Evolutionary conservation across 2,888 invertebrate genomes (phyloP).

Genomic region (Drosophila limbata): DNA sequence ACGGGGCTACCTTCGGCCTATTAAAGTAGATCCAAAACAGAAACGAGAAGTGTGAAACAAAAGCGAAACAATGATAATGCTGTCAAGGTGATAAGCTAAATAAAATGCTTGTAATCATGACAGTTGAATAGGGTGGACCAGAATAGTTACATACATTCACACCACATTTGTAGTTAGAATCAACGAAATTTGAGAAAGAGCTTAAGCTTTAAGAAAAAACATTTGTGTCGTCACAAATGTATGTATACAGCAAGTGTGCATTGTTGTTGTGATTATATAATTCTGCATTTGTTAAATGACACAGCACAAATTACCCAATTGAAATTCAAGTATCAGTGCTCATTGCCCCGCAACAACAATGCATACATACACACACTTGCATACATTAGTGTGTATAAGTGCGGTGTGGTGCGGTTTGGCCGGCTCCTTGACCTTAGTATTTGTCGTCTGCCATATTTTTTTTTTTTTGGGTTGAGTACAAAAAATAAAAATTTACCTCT

Average conservation of each 20-base stretch:
- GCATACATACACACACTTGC: not conserved
- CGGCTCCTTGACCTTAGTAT: slow-evolving; percentile 69
- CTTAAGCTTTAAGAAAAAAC: not conserved
- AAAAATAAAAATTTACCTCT: slow-evolving; percentile 87
- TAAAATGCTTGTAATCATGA: slow-evolving; percentile 31
- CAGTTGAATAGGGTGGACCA: not conserved
- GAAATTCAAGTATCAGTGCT: slow-evolving; percentile 41
- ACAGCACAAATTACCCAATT: slow-evolving; percentile 51
- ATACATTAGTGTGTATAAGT: not conserved
- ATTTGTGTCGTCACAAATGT: not conserved
- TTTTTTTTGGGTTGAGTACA: not conserved
- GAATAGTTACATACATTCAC: not conserved
- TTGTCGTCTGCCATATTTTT: slow-evolving; percentile 34
- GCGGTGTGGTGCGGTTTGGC: slow-evolving; percentile 34
- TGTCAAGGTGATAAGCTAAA: slow-evolving; percentile 36
- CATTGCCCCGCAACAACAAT: slow-evolving; percentile 14
- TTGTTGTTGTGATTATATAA: slow-evolving; percentile 65
- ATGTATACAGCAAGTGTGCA: slow-evolving; percentile 5
- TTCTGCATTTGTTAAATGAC: slow-evolving; percentile 54
- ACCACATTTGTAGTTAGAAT: not conserved
- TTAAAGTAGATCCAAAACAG: not conserved
- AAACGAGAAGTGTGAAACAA: slow-evolving; percentile 13
- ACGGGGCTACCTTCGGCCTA: slow-evolving; percentile 89
- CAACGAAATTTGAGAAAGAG: not conserved
- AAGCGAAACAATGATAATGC: slow-evolving; percentile 19